phyloP scores from a whole-genome alignment of 2,888 invertebrate genomes.

The Orchesella flavescens region DNA sequence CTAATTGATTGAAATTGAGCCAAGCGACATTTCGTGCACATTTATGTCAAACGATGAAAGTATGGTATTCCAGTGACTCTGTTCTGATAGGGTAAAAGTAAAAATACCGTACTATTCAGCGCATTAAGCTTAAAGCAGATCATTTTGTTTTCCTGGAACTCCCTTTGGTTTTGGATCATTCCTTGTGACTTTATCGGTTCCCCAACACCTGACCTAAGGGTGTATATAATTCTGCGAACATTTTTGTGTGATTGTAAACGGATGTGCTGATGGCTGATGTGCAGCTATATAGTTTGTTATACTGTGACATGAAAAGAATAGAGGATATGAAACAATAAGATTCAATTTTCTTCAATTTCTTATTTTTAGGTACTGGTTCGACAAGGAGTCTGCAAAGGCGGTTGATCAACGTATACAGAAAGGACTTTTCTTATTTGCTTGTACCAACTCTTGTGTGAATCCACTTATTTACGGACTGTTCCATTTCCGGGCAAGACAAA shows the following conservation, averaged over 20 bases:
- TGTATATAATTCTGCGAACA: not conserved
- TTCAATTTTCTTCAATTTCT: not conserved
- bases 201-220: not conserved
- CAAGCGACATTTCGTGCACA: too few relatives aligned
- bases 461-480: conserved; percentile 69
- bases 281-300: too few relatives aligned
- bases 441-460: conserved; percentile 96
- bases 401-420: conserved; percentile 87
- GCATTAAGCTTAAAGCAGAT: too few relatives aligned
- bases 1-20: too few relatives aligned
- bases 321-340: not conserved
- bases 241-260: not conserved
- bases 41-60: too few relatives aligned
- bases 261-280: not conserved
- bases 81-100: too few relatives aligned
- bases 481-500: conserved; percentile 58
- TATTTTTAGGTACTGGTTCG: conserved; percentile 85
- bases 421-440: conserved; percentile 93
- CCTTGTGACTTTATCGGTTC: not conserved
- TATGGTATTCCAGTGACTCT: too few relatives aligned
- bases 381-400: conserved; percentile 81
- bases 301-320: not conserved
- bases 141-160: too few relatives aligned
- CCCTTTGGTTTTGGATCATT: too few relatives aligned
- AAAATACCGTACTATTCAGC: too few relatives aligned